These are phyloP conservation scores for Scaptomyza polygonia DNA, from an alignment of 2,888 invertebrate genomes.

Conservation along the genomic window DNA sequence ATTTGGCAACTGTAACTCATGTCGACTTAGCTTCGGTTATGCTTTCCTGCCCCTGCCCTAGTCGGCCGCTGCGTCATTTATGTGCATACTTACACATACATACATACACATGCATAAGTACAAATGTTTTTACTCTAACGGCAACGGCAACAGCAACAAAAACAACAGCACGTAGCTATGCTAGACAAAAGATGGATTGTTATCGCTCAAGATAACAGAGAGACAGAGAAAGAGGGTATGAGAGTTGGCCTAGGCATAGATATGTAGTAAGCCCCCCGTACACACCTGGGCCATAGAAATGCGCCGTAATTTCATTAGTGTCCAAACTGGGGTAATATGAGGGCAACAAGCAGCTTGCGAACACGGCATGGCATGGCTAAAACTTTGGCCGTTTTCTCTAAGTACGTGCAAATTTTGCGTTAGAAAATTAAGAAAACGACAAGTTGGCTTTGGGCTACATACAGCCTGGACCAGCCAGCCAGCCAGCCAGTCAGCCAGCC, in stretches of 20 bases:
- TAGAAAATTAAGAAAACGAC: conserved; percentile 67
- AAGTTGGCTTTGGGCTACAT: background rate
- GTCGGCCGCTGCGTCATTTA: conserved; percentile 51
- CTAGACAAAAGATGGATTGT: conserved; percentile 83
- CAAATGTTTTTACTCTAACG: conserved; percentile 56
- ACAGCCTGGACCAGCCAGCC: conserved; percentile 10
- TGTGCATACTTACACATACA: conserved; percentile 24
- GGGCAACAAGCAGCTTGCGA: conserved; percentile 34
- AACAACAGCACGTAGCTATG: conserved; percentile 44
- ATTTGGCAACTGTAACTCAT: conserved; percentile 77
- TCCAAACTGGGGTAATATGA: conserved; percentile 55
- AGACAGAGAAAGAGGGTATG: conserved; percentile 3
- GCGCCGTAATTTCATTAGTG: conserved; percentile 74
- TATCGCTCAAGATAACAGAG: conserved; percentile 82
- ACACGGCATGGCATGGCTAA: conserved; percentile 37
- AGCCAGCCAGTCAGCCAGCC: too few species aligned
- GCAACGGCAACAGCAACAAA: conserved; percentile 23
- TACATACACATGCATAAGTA: conserved; percentile 8
- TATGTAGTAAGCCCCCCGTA: conserved; percentile 2
- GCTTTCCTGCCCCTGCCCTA: background rate
- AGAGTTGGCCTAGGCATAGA: conserved; percentile 14
- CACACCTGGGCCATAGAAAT: conserved; percentile 25
- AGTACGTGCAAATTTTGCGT: conserved; percentile 74
- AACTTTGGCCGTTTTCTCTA: conserved; percentile 60
- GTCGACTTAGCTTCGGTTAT: conserved; percentile 58